A percentile compares a stretch with the other conserved stretches of the same genome.
These are phyloP conservation scores for Pogonus chalceus DNA, from an alignment of 1,140 invertebrate genomes.

Conservation along the genomic window DNA sequence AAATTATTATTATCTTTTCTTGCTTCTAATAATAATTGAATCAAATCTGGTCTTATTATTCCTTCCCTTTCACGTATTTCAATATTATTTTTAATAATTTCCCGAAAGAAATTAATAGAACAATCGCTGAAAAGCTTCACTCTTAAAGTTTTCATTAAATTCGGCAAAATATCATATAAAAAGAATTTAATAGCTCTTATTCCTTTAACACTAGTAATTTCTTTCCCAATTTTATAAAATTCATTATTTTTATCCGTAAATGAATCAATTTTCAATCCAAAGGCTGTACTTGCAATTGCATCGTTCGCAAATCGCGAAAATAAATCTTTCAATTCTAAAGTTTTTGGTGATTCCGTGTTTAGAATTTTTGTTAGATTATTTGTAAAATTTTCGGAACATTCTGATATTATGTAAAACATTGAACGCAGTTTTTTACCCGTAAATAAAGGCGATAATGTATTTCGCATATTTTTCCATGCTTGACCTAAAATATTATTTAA, in stretches of 20 bases:
- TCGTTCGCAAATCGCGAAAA: constrained; percentile 33
- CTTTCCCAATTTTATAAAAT: constrained; percentile 31
- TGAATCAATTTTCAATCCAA: constrained; percentile 33
- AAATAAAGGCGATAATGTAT: constrained; percentile 43
- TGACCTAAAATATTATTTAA: constrained; percentile 17
- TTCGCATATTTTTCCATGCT: constrained; percentile 42
- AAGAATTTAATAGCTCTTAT: constrained; percentile 16
- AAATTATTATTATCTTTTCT: constrained; percentile 13
- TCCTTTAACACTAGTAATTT: constrained; percentile 21
- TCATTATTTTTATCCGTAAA: constrained; percentile 30
- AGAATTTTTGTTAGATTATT: constrained; percentile 10
- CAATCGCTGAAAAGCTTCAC: constrained; percentile 14
- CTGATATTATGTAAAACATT: constrained; percentile 39
- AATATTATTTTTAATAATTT: constrained; percentile 22
- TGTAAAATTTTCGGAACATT: constrained; percentile 24
- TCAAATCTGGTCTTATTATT: constrained; percentile 25
- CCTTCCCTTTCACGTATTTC: constrained; percentile 17
- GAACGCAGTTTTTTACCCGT: constrained; percentile 44
- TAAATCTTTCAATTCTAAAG: constrained; percentile 22
- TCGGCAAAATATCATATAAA: constrained; percentile 10
- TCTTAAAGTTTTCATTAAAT: constrained; percentile 13
- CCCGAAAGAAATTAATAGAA: constrained; percentile 21
- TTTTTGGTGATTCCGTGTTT: background rate
- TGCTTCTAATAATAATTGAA: constrained; percentile 31
- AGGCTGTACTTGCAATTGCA: constrained; percentile 33